These are phyloP conservation scores for Poecile atricapillus DNA, from an alignment of 2,113 vertebrate genomes.

Conservation along the genomic window DNA sequence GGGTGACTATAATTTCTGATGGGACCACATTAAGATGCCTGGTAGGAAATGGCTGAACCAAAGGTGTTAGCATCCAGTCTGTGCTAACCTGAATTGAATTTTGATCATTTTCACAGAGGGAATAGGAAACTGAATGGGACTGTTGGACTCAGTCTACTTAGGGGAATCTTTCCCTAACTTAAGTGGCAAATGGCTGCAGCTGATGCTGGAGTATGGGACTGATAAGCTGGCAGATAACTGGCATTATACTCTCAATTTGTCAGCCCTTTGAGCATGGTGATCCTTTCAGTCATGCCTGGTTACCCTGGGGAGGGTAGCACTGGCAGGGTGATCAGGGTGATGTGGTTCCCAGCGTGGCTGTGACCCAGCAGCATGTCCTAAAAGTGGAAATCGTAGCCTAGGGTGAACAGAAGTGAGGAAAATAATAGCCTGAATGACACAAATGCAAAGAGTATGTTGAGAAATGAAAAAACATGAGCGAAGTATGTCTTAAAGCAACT, in stretches of 20 bases:
- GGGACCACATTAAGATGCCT: not conserved
- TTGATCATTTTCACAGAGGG: not conserved
- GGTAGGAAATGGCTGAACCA: not conserved
- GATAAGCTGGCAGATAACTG: not conserved
- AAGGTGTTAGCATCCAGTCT: not conserved
- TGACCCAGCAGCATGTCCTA: not conserved
- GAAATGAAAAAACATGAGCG: not conserved
- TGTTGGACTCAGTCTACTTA: not conserved
- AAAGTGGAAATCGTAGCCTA: not conserved
- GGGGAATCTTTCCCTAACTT: not conserved
- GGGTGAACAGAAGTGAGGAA: not conserved
- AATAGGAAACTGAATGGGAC: not conserved
- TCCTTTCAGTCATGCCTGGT: not conserved
- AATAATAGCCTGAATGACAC: not conserved
- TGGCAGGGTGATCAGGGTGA: not conserved
- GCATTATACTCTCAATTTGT: not conserved
- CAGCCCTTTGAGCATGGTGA: not conserved
- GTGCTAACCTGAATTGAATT: not conserved
- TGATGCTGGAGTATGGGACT: not conserved
- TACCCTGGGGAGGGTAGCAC: not conserved
- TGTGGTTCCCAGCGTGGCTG: not conserved
- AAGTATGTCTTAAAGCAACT: not conserved
- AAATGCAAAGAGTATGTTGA: not conserved
- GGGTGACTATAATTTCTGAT: not conserved
- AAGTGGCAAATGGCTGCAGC: not conserved